These are phyloP conservation scores for Dugesia japonica DNA, from an alignment of 2,888 invertebrate genomes.

Conservation along the genomic window DNA sequence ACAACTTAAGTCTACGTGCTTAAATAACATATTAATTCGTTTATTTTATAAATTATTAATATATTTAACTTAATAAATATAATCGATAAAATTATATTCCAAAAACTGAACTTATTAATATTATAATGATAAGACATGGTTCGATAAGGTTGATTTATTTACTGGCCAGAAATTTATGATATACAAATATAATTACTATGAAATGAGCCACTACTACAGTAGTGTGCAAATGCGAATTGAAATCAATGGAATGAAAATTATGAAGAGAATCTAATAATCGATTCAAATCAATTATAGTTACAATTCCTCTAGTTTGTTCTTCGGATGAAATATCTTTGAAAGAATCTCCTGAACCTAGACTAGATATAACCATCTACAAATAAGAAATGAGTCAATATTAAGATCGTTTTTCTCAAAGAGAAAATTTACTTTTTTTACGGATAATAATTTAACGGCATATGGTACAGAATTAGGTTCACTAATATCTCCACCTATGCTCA, in stretches of 20 bases:
- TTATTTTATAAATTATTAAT: no score
- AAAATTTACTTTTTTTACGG: neutral
- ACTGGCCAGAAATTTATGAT: no score
- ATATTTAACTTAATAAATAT: no score
- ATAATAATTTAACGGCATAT: neutral
- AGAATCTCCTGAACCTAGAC: neutral
- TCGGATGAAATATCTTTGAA: neutral
- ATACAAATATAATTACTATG: neutral
- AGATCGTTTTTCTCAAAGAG: neutral
- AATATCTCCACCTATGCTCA: neutral
- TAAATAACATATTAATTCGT: no score
- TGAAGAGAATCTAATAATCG: neutral
- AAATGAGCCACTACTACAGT: neutral
- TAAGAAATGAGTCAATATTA: no score
- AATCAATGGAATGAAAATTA: neutral
- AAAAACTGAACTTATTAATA: no score
- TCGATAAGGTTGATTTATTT: no score
- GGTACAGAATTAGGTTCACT: neutral
- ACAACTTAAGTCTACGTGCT: no score
- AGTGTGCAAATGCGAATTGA: neutral
- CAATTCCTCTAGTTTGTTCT: neutral
- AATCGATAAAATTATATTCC: no score
- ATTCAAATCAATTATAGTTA: neutral
- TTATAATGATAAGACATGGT: no score
- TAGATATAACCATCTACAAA: neutral